Evolutionary conservation across 2,797 vertebrate genomes (phyloP).

Genomic region (Neoniphon sammara): DNA sequence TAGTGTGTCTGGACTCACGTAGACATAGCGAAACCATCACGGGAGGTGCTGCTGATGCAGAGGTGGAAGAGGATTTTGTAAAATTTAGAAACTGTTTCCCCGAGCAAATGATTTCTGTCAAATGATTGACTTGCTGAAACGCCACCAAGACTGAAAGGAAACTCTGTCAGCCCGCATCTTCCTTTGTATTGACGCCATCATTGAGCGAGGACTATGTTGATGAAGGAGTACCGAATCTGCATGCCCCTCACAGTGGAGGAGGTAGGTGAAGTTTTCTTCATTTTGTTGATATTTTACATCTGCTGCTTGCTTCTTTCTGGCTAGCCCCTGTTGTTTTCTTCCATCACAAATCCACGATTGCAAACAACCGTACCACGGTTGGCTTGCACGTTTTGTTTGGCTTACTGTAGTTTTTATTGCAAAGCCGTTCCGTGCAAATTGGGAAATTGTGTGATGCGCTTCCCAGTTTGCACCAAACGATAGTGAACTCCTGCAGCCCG

Average conservation of each 20-base stretch:
- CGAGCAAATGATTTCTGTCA: not conserved
- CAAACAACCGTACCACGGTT: not conserved
- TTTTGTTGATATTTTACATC: not conserved
- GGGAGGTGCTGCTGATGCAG: constrained; percentile 47
- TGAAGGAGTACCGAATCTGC: constrained; percentile 98
- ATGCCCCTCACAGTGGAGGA: constrained; percentile 98
- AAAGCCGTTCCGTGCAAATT: constrained; percentile 32
- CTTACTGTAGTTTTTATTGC: not conserved
- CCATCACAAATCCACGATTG: not conserved
- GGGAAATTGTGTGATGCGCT: constrained; percentile 23
- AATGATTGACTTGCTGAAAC: constrained; percentile 18
- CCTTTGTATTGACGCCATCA: constrained; percentile 13
- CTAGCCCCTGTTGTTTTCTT: not conserved
- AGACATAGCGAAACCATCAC: constrained; percentile 20
- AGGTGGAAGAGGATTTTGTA: constrained; percentile 13
- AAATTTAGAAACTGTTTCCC: not conserved
- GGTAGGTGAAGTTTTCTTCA: constrained; percentile 82
- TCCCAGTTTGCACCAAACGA: constrained; percentile 41
- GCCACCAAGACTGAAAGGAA: constrained; percentile 10
- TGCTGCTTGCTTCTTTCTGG: not conserved
- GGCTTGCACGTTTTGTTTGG: not conserved
- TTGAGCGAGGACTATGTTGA: constrained; percentile 86
- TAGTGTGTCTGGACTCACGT: constrained; percentile 24
- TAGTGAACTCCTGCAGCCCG: not conserved
- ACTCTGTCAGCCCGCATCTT: not conserved